These are phyloP conservation scores for Drosophila macrospina DNA, from an alignment of 2,888 invertebrate species.

Conservation along the genomic window DNA sequence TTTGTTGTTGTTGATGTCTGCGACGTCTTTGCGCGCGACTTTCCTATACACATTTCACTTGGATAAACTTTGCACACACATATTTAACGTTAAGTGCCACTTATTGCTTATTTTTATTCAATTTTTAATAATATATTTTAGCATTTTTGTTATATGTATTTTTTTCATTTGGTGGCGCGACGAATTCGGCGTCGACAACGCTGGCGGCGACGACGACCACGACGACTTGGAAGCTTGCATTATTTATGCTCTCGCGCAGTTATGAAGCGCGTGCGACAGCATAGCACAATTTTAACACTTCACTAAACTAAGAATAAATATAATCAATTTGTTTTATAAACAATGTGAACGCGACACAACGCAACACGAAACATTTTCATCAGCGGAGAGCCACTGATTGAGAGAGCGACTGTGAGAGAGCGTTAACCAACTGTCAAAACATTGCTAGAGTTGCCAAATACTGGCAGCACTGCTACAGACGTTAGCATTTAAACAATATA, in stretches of 20 bases:
- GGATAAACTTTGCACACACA: slow-evolving; percentile 31
- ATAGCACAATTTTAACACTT: slow-evolving; percentile 60
- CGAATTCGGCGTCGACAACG: slow-evolving; percentile 31
- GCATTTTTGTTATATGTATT: slow-evolving; percentile 38
- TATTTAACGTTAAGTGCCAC: slow-evolving; percentile 24
- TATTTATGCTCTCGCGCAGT: slow-evolving; percentile 36
- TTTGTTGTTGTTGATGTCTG: slow-evolving; percentile 34
- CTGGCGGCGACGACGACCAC: slow-evolving; percentile 15
- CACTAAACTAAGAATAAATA: slow-evolving; percentile 51
- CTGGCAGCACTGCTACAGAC: slow-evolving; percentile 20
- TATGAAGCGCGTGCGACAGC: slow-evolving; percentile 17
- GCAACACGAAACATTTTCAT: slow-evolving; percentile 74
- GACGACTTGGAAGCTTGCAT: slow-evolving; percentile 41
- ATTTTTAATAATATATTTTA: slow-evolving; percentile 36
- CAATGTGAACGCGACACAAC: slow-evolving; percentile 64
- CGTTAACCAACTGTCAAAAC: slow-evolving; percentile 66
- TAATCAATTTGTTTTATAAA: slow-evolving; percentile 68
- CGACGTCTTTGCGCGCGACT: slow-evolving; percentile 59
- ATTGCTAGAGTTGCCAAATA: slow-evolving; percentile 63
- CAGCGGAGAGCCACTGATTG: slow-evolving; percentile 63
- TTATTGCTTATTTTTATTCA: slow-evolving; percentile 28
- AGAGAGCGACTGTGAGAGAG: slow-evolving; percentile 34
- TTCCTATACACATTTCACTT: slow-evolving; percentile 61
- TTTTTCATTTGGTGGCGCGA: slow-evolving; percentile 62
- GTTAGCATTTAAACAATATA: slow-evolving; percentile 49